Conservation (phyloP, 2,113 vertebrate genomes). For the Pica pica region DNA sequence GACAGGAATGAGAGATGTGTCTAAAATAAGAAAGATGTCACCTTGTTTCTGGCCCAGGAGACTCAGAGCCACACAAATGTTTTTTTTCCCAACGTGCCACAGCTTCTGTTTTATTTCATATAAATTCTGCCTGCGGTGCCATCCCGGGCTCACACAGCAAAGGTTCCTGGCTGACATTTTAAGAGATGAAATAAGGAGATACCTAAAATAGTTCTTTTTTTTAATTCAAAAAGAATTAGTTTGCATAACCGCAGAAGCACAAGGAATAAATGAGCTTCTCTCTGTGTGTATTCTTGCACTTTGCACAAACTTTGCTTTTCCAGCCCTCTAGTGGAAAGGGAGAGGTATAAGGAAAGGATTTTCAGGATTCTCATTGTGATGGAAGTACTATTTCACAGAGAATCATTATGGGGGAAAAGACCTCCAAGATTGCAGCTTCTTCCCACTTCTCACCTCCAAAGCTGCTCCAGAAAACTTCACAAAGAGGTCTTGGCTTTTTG, state of each 20-base stretch:
- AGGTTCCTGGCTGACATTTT: not conserved
- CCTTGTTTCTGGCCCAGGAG: not conserved
- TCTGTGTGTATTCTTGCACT: not conserved
- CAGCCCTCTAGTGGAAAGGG: conserved; percentile 47
- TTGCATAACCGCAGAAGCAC: not conserved
- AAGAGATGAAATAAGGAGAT: not conserved
- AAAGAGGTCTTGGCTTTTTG: not conserved
- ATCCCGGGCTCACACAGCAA: not conserved
- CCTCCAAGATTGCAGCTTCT: not conserved
- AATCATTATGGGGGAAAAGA: not conserved
- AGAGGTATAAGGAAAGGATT: not conserved
- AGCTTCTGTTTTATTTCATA: not conserved
- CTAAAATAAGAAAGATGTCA: not conserved
- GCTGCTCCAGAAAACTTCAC: not conserved
- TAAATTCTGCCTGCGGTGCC: not conserved
- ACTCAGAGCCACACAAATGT: not conserved
- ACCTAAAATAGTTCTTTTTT: not conserved
- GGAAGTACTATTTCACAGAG: fast-evolving
- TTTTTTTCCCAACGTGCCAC: fast-evolving
- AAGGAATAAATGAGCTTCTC: not conserved
- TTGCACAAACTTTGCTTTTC: not conserved
- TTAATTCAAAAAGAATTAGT: not conserved
- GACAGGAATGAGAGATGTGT: not conserved
- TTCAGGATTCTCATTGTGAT: not conserved
- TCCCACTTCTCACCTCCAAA: not conserved